Evolutionary conservation across 1,140 invertebrate species (phyloP).

Genomic region (Papilio dardanus): DNA sequence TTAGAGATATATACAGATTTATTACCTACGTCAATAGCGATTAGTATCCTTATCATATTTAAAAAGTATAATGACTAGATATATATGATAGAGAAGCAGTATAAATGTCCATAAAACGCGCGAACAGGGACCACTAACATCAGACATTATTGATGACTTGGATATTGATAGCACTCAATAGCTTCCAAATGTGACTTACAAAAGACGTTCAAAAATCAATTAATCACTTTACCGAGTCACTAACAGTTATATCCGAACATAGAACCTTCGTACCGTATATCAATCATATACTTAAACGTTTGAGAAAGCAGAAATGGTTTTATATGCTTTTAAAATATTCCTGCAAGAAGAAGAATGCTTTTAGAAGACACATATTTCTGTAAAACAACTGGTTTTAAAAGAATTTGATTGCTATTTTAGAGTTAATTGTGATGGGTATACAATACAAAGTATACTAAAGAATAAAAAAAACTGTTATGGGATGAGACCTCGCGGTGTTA

Average conservation of each 20-base stretch:
- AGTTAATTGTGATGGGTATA: no score
- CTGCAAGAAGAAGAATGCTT: no score
- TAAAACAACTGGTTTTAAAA: no score
- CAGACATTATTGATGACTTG: slow-evolving; percentile 3
- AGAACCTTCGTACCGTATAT: slow-evolving; percentile 5
- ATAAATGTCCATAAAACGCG: background rate
- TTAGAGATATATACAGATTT: no score
- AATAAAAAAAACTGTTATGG: no score
- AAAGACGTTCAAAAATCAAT: slow-evolving; percentile 25
- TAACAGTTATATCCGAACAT: slow-evolving; percentile 19
- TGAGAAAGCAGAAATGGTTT: background rate
- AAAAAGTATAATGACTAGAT: background rate
- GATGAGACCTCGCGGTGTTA: no score
- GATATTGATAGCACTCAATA: slow-evolving; percentile 14
- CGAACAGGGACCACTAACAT: slow-evolving; percentile 2
- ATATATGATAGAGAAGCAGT: slow-evolving; percentile 12
- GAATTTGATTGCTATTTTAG: no score
- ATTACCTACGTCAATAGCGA: background rate
- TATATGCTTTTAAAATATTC: background rate
- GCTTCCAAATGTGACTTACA: slow-evolving; percentile 19
- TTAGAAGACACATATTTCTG: no score
- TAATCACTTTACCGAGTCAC: slow-evolving; percentile 25
- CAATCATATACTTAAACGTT: slow-evolving; percentile 6
- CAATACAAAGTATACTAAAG: no score
- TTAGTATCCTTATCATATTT: background rate